Percentiles rank a stretch among this genome's conserved stretches.
Evolutionary conservation across 1,140 invertebrate species (phyloP).

Genomic region (Lordiphosa mommai): DNA sequence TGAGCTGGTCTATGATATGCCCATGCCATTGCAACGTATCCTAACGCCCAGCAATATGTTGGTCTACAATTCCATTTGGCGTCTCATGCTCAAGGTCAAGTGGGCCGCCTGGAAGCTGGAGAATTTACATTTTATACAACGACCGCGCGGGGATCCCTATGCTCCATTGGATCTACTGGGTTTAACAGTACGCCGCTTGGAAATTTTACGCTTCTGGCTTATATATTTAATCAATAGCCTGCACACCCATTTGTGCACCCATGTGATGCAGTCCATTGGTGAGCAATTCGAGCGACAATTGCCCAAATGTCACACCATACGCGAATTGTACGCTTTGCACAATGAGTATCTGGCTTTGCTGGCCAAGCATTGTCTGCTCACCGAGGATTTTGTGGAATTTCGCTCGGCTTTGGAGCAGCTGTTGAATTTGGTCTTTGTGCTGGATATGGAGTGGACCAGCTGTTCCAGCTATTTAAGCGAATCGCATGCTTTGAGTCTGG

Average conservation of each 20-base stretch:
- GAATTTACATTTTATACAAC: slow-evolving; percentile 49
- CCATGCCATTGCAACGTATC: slow-evolving; percentile 37
- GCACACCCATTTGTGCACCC: slow-evolving; percentile 63
- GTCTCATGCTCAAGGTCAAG: slow-evolving; percentile 69
- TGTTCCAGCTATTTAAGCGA: slow-evolving; percentile 36
- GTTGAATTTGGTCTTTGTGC: slow-evolving; percentile 46
- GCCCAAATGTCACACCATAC: slow-evolving; percentile 29
- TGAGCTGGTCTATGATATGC: slow-evolving; percentile 43
- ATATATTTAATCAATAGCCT: slow-evolving; percentile 55
- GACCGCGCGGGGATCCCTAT: slow-evolving; percentile 16
- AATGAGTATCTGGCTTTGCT: slow-evolving; percentile 41
- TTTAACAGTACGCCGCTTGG: slow-evolving; percentile 64
- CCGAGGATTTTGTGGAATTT: slow-evolving; percentile 32
- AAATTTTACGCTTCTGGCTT: slow-evolving; percentile 77
- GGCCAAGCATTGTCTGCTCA: slow-evolving; percentile 55
- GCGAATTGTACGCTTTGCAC: slow-evolving; percentile 49
- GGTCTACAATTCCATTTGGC: slow-evolving; percentile 67
- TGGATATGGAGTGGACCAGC: slow-evolving; percentile 53
- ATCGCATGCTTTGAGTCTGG: slow-evolving; percentile 46
- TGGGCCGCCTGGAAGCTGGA: slow-evolving; percentile 71
- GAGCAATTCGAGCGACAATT: slow-evolving; percentile 48
- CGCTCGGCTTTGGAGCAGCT: slow-evolving; percentile 58
- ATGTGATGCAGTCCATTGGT: slow-evolving; percentile 48
- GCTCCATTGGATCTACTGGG: slow-evolving; percentile 53
- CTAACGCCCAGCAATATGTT: slow-evolving; percentile 35